Evolutionary conservation across 2,113 vertebrate genomes (phyloP).

Genomic region (Rhinoderma darwinii): DNA sequence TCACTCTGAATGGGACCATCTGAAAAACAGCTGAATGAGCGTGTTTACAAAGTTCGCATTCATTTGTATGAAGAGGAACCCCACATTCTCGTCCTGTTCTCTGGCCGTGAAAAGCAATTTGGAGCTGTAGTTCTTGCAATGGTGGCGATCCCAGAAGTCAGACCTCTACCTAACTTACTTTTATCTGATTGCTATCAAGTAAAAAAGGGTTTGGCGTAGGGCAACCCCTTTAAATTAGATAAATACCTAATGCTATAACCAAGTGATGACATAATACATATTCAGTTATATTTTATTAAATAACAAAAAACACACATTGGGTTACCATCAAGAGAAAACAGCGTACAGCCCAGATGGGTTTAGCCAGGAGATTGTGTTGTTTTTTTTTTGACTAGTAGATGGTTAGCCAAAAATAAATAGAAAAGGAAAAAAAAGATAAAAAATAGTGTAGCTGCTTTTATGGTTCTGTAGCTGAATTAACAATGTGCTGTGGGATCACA

Average conservation of each 20-base stretch:
- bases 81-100: too few relatives aligned
- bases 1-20: too few relatives aligned
- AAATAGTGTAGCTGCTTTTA: conserved; percentile 30
- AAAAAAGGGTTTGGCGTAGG: background rate
- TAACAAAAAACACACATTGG: background rate
- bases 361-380: conserved; percentile 23
- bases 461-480: conserved; percentile 25
- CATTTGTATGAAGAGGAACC: too few relatives aligned
- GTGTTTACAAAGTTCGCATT: too few relatives aligned
- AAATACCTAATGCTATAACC: background rate
- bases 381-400: conserved; percentile 36
- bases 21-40: too few relatives aligned
- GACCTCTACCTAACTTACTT: too few relatives aligned
- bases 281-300: conserved; percentile 17
- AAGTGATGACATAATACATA: conserved; percentile 20
- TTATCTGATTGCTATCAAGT: background rate
- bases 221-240: background rate
- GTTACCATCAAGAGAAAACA: background rate
- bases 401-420: conserved; percentile 29
- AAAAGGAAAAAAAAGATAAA: background rate
- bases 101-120: too few relatives aligned
- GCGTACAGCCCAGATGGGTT: background rate
- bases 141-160: too few relatives aligned
- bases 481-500: background rate
- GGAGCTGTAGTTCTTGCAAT: too few relatives aligned